Evolutionary conservation across 2,888 invertebrate genomes (phyloP).

Genomic region (Lycia hirtaria): DNA sequence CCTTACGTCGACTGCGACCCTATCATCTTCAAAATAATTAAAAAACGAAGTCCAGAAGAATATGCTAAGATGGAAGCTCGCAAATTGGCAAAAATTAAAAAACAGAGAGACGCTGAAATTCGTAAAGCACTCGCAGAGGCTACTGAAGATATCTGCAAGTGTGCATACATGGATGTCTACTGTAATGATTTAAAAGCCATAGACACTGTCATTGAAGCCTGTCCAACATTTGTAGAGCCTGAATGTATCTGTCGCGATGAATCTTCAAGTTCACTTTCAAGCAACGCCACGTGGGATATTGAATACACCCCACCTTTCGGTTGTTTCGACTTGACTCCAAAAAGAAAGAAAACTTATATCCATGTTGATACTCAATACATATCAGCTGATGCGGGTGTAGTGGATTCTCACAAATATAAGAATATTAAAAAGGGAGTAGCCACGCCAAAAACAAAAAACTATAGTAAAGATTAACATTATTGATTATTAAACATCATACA

Average conservation of each 20-base stretch:
- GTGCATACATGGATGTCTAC: constrained; percentile 81
- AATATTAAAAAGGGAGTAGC: not conserved
- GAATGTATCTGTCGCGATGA: constrained; percentile 74
- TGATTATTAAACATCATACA: not conserved
- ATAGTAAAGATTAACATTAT: not conserved
- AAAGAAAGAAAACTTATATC: constrained; percentile 75
- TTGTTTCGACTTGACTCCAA: constrained; percentile 86
- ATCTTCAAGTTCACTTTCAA: constrained; percentile 75
- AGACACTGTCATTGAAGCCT: constrained; percentile 74
- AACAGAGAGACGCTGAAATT: constrained; percentile 81
- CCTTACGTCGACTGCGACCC: constrained; percentile 89
- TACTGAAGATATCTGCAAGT: constrained; percentile 77
- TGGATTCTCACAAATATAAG: constrained; percentile 41
- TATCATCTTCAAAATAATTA: constrained; percentile 88
- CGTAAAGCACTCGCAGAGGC: constrained; percentile 77
- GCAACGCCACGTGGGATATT: constrained; percentile 88
- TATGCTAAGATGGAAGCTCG: constrained; percentile 83
- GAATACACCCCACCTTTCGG: constrained; percentile 90
- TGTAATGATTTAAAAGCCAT: constrained; percentile 77
- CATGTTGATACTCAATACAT: constrained; percentile 87
- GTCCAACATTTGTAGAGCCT: constrained; percentile 77
- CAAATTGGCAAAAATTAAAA: constrained; percentile 82
- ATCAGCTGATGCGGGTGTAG: constrained; percentile 80
- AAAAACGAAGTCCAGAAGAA: constrained; percentile 84
- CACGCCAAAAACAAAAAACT: not conserved